Base-by-base conservation (phyloP, 2,113 vertebrate genomes). In the Oncorhynchus tshawytscha region DNA sequence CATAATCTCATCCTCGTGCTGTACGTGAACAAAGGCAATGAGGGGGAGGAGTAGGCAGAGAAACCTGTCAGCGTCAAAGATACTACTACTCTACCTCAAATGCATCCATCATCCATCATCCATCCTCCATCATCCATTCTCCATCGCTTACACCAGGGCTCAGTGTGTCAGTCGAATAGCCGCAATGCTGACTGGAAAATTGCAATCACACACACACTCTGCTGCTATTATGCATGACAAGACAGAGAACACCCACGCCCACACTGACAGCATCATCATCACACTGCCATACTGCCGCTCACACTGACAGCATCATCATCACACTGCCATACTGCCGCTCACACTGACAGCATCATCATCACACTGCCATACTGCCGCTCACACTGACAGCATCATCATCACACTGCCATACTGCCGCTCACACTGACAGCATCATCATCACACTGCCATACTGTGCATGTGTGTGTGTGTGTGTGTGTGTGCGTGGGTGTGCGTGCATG, bases 141-240 rank as follows among this genome's bases (percentile, higher is more conserved):
- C 34, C 6, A 18, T 18, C 51, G 5, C 15, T 16, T 54, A 62
- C 59, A 22, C 7, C 7, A 16, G 8, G 22, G 18, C n/a, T 22
- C 59, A 22, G 59, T 2, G 11, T 62, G 18, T 9, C 59, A 22
- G 59, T 9, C 59, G 9, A 62, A 62, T n/a, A 62, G 5, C 7
- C 7, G 7, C 59, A 62, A 62, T 22, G 59, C 11, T 22, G n/a
- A 62, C 20, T 24, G n/a, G 59, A 24, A 24, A 62, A 22, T 62
- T 22, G n/a, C 59, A 24, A 62, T 62, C 59, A 3, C n/a, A 20
- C 57, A 62, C 59, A 0, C 74, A 65, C 59, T 60, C 59, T 62
- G 59, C 59, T 16, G 59, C 77, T 80, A 68, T 22, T 22, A n/a
- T 9, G 59, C 59, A 24, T 62, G 59, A 62, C 59, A 22, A 62